Percentiles rank a stretch among this genome's conserved stretches.
phyloP scores from a whole-genome alignment of 2,113 vertebrate species.

The Oxygymnocypris stewartii region DNA sequence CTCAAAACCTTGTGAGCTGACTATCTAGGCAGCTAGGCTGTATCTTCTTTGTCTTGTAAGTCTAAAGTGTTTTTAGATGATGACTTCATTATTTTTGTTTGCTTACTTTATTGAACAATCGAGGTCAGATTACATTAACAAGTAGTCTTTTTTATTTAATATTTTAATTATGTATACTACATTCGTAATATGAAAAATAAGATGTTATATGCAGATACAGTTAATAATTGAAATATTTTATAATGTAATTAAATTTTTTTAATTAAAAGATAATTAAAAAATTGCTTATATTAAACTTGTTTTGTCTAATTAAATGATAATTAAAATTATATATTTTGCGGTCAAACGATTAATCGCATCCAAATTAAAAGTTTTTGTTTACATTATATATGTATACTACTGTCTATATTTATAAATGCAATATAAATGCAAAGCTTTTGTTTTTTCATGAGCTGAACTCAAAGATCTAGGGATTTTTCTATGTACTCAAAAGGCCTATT shows the following conservation, averaged over 20 bases:
- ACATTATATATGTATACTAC: too few relatives aligned
- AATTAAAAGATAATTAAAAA: not conserved
- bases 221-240: not conserved
- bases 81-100: not conserved
- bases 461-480: too few relatives aligned
- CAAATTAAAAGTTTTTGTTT: too few relatives aligned
- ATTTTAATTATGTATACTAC: not conserved
- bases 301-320: not conserved
- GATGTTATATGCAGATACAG: too few relatives aligned
- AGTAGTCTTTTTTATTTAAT: not conserved
- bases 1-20: not conserved
- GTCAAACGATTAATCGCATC: too few relatives aligned
- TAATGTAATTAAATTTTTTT: not conserved
- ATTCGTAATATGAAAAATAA: too few relatives aligned
- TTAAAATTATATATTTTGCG: not conserved
- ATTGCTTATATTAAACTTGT: not conserved
- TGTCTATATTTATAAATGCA: too few relatives aligned
- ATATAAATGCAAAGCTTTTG: too few relatives aligned
- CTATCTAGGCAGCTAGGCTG: slow-evolving; percentile 14
- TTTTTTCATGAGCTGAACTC: too few relatives aligned
- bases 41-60: slow-evolving; percentile 7
- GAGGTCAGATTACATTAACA: not conserved
- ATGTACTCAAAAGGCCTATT: too few relatives aligned
- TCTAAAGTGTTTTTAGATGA: not conserved
- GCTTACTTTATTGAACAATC: not conserved